These are phyloP conservation scores for Brachyistius frenatus DNA, from an alignment of 2,113 vertebrate species.

Conservation along the genomic window DNA sequence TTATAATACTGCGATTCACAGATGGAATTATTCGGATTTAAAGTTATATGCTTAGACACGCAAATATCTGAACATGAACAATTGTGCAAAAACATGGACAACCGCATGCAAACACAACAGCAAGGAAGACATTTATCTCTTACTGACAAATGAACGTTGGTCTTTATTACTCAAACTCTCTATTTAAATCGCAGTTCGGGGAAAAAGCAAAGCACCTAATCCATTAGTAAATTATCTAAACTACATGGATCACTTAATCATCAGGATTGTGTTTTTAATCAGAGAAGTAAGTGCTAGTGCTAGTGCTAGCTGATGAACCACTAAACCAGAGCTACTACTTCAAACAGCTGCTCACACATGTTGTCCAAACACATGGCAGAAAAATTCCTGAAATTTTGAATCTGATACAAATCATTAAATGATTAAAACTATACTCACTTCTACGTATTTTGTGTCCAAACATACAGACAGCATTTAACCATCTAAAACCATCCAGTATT, in stretches of 20 bases:
- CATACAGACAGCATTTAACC: slow-evolving; percentile 9
- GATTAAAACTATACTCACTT: not conserved
- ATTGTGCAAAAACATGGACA: not conserved
- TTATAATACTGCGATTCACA: slow-evolving; percentile 9
- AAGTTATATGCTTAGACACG: slow-evolving; percentile 13
- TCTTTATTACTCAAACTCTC: slow-evolving; percentile 19
- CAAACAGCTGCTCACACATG: slow-evolving; percentile 23
- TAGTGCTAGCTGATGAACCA: not conserved
- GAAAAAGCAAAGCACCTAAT: too few relatives aligned
- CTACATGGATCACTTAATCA: too few relatives aligned
- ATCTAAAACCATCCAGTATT: not conserved
- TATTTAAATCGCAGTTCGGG: slow-evolving; percentile 10
- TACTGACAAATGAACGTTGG: slow-evolving; percentile 22
- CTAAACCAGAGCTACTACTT: not conserved
- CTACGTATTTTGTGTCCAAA: not conserved
- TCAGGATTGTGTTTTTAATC: too few relatives aligned
- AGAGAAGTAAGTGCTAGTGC: not conserved
- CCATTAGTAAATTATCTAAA: too few relatives aligned
- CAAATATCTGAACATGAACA: not conserved
- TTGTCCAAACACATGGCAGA: not conserved
- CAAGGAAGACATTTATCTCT: not conserved
- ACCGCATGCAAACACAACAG: slow-evolving; percentile 3
- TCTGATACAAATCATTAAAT: not conserved
- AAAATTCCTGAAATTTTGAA: not conserved
- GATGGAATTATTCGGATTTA: slow-evolving; percentile 27